Evolutionary conservation across 2,888 invertebrate genomes (phyloP), one percentile per base, ranked within the genome.

Genomic region (Subacronicta megacephala): DNA sequence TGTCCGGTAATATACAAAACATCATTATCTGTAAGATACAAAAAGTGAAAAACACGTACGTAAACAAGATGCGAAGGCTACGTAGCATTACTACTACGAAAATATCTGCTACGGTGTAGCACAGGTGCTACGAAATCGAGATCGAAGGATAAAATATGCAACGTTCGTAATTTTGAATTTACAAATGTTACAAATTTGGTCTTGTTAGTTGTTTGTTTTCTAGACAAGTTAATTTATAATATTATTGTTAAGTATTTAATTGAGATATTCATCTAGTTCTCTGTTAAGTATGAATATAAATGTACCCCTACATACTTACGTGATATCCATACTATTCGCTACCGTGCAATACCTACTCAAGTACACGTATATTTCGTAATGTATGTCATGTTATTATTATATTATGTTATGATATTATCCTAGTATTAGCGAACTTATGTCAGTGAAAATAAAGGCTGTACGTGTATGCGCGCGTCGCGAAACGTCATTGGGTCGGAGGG

Each of bases 401-500:
- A 87, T 85, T 87, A 87, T 84, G 79, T 76, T 79, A 74, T 77
- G 77, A 82, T 87, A 81, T 76, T 76, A 85, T 85, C 75, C 75
- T 72, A 78, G 84, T 83, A 85, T 84, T 84, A 82, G 87, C 81
- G 84, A 88, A 88, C 87, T 89, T 90, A 90, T 89, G 87, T 77
- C 81, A 74, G 81, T 83, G 82, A 84, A 79, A 83, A 88, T 88
- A 88, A 88, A 90, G 91, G 82, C 84, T 85, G 85, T 81, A 77
- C 77, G 83, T 79, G 79, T 72, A 82, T 91, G 92, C 92, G 92
- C 92, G 91, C 89, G 90, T 83, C 89, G 87, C 83, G 84, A 64
- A 79, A 83, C 89, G 89, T 89, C 86, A 90, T 91, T 91, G 93
- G 93, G 85, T 82, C 81, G 87, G 90, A 90, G 90, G 92, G 92